Percentiles rank a stretch among this genome's conserved stretches.
Conservation (phyloP, 2,113 vertebrate species). For the Bufo gargarizans region DNA sequence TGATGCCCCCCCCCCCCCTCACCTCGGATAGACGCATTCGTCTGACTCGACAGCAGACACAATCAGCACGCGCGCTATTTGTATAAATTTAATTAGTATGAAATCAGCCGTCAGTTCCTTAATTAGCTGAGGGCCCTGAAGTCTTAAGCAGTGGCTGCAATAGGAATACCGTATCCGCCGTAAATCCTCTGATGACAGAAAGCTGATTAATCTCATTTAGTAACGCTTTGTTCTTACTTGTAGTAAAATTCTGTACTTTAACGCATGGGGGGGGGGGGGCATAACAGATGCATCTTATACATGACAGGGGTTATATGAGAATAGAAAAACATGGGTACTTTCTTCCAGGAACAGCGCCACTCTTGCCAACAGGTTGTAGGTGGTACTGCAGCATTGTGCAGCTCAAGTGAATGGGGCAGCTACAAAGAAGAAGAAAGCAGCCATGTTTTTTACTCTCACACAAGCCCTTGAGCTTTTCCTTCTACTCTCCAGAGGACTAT, state of each 20-base stretch:
- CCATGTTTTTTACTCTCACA: not conserved
- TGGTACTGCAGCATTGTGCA: not conserved
- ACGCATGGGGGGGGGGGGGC: not conserved
- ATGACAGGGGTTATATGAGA: not conserved
- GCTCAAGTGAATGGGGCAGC: not conserved
- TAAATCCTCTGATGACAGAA: constrained; percentile 12
- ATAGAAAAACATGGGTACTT: not conserved
- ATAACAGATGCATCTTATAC: not conserved
- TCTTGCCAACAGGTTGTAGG: not conserved
- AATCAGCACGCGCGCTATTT: constrained; percentile 1
- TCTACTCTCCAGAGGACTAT: too few relatives aligned
- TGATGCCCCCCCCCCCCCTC: not conserved
- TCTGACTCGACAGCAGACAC: not conserved
- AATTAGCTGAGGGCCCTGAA: constrained; percentile 14
- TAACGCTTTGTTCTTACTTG: not conserved
- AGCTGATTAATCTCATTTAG: not conserved
- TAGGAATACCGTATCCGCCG: not conserved
- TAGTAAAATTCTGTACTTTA: not conserved
- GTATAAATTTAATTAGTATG: constrained; percentile 35
- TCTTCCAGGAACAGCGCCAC: not conserved
- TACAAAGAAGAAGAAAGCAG: too few relatives aligned
- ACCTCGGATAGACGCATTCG: not conserved
- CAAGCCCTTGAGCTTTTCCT: too few relatives aligned
- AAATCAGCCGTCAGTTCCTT: constrained; percentile 8
- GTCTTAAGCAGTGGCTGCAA: not conserved